A percentile compares a stretch with the other conserved stretches of the same genome.
Conservation (phyloP, 2,113 vertebrate species). For the Nibea coibor region DNA sequence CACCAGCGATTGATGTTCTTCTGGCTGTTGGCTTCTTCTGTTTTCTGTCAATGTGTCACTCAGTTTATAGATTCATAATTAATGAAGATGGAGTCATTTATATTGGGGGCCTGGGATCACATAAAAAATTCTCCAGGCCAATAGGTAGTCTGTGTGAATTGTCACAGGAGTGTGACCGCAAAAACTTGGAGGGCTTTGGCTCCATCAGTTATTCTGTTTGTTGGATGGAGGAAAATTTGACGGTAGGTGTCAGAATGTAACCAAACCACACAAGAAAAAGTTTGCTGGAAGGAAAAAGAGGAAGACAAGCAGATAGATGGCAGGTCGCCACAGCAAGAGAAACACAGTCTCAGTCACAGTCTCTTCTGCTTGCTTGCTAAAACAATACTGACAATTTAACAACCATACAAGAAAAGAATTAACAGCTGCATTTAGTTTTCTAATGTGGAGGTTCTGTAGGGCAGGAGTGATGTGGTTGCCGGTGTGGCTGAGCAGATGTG, state of each 20-base stretch:
- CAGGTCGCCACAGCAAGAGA: not conserved
- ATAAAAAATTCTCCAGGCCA: conserved; percentile 73
- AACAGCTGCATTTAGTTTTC: too few species aligned
- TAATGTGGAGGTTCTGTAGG: too few species aligned
- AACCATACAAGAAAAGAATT: too few species aligned
- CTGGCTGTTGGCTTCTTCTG: too few species aligned
- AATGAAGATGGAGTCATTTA: conserved; percentile 90
- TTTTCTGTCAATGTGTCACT: too few species aligned
- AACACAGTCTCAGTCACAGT: too few species aligned
- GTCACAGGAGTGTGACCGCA: conserved; percentile 62
- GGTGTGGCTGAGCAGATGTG: too few species aligned
- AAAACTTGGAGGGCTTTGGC: conserved; percentile 17
- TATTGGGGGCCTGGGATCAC: conserved; percentile 84
- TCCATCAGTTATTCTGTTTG: conserved; percentile 28
- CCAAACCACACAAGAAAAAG: conserved; percentile 69
- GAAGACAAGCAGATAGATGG: conserved; percentile 2
- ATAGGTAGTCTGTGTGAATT: conserved; percentile 66
- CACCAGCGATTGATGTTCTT: too few species aligned
- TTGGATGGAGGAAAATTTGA: conserved; percentile 63
- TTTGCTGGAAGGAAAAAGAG: conserved; percentile 11
- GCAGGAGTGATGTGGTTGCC: too few species aligned
- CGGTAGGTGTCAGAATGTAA: conserved; percentile 73
- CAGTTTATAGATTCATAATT: conserved; percentile 68
- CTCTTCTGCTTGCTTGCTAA: too few species aligned
- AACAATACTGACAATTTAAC: too few species aligned